These are phyloP conservation scores for Drosophila vallismaia DNA, from an alignment of 2,888 invertebrate species.

Conservation along the genomic window DNA sequence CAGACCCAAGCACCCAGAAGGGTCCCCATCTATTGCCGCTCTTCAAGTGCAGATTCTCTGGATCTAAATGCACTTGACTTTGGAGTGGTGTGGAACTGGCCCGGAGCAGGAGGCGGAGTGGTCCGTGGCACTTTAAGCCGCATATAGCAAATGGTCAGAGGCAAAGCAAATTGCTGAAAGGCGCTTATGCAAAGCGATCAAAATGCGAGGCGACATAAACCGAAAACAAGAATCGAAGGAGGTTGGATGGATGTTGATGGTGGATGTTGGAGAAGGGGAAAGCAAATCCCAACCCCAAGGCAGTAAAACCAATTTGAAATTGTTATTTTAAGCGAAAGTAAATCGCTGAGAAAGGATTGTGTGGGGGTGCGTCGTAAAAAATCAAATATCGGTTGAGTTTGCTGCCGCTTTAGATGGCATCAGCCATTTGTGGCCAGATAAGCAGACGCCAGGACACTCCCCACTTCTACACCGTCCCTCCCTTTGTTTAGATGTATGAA, in stretches of 20 bases:
- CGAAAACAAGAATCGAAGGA: constrained; percentile 14
- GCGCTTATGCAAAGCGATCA: constrained; percentile 79
- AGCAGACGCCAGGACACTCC: constrained; percentile 35
- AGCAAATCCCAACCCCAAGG: constrained; percentile 70
- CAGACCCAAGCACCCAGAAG: constrained; percentile 2
- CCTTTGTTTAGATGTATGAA: constrained; percentile 35
- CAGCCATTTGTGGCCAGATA: constrained; percentile 60
- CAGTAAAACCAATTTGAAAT: constrained; percentile 80
- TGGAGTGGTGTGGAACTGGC: not conserved
- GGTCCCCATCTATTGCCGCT: constrained; percentile 33
- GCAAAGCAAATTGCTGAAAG: constrained; percentile 56
- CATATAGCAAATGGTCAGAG: constrained; percentile 48
- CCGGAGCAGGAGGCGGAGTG: constrained; percentile 21
- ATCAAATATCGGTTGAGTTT: constrained; percentile 72
- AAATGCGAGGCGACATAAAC: constrained; percentile 54
- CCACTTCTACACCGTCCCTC: not conserved
- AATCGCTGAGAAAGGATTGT: constrained; percentile 41
- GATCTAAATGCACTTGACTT: constrained; percentile 62
- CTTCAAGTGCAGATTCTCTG: constrained; percentile 33
- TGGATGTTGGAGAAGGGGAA: constrained; percentile 1
- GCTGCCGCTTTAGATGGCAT: constrained; percentile 52
- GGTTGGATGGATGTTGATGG: constrained; percentile 1
- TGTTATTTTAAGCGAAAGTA: constrained; percentile 76
- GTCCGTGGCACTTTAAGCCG: constrained; percentile 47
- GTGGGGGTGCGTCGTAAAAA: constrained; percentile 64